Base-by-base conservation (phyloP, 2,113 vertebrate genomes). In the Cranoglanis bouderius region DNA sequence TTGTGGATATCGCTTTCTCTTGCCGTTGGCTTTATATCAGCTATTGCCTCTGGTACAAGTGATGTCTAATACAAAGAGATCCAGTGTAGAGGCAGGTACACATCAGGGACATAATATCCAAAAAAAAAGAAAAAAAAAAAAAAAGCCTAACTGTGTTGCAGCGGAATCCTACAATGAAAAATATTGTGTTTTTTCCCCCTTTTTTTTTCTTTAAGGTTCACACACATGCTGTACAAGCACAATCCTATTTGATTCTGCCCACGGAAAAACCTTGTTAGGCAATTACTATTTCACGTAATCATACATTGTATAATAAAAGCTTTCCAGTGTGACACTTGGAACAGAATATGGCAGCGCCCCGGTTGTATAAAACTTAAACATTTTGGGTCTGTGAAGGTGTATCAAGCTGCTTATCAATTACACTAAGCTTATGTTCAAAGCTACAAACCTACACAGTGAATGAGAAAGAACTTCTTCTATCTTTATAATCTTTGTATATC, bases 31-130 rank as follows among this genome's bases (percentile, higher is more conserved):
- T 70, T 74, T 88, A 82, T 2, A 83, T 24, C 55, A 55, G 80
- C 80, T 82, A n/a, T 57, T 53, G 86, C 63, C 87, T 82, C 46
- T 87, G 85, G 75, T 61, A 80, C 57, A 87, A 87, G 26, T 80
- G 55, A 80, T 38, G 16, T 4, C n/a, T 51, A 70, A 88, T 88
- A 82, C 77, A 81, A 77, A 83, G 16, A 55, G 51, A 57, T 82
- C 38, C 35, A 57, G 59, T 40, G 24, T 81, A 82, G 32, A 72
- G 38, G 49, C 51, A 59, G 51, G 55, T 43, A 82, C 80, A 88
- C 51, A 55, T 35, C 35, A 18, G 81, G 18, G 65, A 74, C 65
- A 74, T 59, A 74, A 74, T 88, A 82, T 59, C 82, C 59, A 57
- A 21, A 78, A 35, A 2, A 16, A 35, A 32, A n/a, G 5, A 13